Evolutionary conservation across 2,888 invertebrate species (phyloP).

Genomic region (Ennomos fuscantarius): DNA sequence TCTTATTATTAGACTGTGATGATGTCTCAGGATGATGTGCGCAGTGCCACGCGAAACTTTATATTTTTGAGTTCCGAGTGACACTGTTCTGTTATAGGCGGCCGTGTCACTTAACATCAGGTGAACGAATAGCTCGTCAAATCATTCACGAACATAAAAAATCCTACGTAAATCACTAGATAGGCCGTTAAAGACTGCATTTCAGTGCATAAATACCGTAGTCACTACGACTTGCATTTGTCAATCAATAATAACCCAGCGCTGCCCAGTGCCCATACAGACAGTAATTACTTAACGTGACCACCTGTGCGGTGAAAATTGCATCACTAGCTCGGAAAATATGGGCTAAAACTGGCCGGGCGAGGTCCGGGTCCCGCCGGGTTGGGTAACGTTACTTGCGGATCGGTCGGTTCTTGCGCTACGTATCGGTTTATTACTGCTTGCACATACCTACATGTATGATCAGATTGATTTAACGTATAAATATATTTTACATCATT

Average conservation of each 20-base stretch:
- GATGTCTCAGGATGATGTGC: too few relatives aligned
- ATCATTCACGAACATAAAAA: too few relatives aligned
- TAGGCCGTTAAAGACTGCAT: too few relatives aligned
- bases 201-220: neutral
- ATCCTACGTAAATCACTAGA: too few relatives aligned
- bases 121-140: too few relatives aligned
- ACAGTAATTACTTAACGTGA: slow-evolving; percentile 18
- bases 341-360: slow-evolving; percentile 32
- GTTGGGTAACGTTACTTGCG: slow-evolving; percentile 24
- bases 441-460: neutral
- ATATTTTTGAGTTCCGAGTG: too few relatives aligned
- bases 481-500: too few relatives aligned
- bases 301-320: slow-evolving; percentile 29
- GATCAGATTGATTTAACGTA: too few relatives aligned
- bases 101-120: too few relatives aligned
- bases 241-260: slow-evolving; percentile 14
- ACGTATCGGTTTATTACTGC: neutral
- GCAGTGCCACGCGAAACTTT: too few relatives aligned
- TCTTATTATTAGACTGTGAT: too few relatives aligned
- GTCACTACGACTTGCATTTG: slow-evolving; percentile 1
- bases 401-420: slow-evolving; percentile 15
- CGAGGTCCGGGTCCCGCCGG: slow-evolving; percentile 2
- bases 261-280: neutral
- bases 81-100: too few relatives aligned
- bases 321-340: slow-evolving; percentile 31